Evolutionary conservation across 30 jellyfish, hydroid and myxozoan species (phyloP).

Genomic region (Catostylus mosaicus): DNA sequence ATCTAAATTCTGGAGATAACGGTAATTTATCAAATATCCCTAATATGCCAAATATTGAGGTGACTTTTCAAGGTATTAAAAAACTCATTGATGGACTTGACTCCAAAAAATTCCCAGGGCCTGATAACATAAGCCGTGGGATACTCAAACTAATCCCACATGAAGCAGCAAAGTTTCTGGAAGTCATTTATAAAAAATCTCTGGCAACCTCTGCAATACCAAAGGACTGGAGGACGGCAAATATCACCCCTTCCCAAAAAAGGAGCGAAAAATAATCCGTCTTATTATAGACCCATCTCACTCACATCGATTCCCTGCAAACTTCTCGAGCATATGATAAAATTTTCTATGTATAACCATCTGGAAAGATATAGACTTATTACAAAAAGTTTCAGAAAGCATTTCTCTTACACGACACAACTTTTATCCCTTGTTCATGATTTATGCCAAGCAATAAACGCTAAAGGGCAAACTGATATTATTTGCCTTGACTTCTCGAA

Average conservation of each 20-base stretch:
- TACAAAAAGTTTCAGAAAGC: too few species aligned
- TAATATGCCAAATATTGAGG: not conserved
- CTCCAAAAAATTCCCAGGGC: too few species aligned
- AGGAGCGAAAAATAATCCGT: constrained; percentile 2
- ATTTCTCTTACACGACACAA: too few species aligned
- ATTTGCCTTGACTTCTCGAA: not conserved
- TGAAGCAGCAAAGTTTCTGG: not conserved
- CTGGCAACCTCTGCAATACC: not conserved
- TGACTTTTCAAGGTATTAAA: not conserved
- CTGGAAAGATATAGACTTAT: too few species aligned
- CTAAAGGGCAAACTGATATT: not conserved
- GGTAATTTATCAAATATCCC: not conserved
- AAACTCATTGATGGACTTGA: too few species aligned
- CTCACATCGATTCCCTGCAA: too few species aligned
- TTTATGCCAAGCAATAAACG: too few species aligned
- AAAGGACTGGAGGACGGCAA: constrained; percentile 18
- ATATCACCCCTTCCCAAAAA: constrained; percentile 7
- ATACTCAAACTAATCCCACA: not conserved
- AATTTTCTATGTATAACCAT: too few species aligned
- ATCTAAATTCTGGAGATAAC: not conserved
- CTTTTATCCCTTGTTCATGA: not conserved
- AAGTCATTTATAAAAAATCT: not conserved
- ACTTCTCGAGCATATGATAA: too few species aligned
- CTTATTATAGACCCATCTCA: constrained; percentile 25
- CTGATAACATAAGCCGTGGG: too few species aligned